Evolutionary conservation across 2,888 invertebrate genomes (phyloP), one percentile per base, ranked within the genome.

Genomic region (Xestia xanthographa): DNA sequence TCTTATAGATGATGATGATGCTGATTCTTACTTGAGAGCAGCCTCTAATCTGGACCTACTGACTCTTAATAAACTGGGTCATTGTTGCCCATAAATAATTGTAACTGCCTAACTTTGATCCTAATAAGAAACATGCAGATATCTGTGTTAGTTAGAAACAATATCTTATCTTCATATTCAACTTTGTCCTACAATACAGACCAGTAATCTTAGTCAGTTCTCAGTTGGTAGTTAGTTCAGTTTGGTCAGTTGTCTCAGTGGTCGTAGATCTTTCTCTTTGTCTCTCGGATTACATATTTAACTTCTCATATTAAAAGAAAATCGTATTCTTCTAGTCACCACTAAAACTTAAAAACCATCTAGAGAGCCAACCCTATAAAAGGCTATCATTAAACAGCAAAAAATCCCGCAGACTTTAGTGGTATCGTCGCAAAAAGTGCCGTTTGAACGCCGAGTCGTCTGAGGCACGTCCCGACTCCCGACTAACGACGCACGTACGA

Each of bases 361-460:
- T 14, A 26, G 12, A 70, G 70, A 29, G 82, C 1, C 78, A 85
- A 14, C 83, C 77, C 82, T 85, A 72, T 29, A 38, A n/a, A 53
- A 41, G 22, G 43, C 68, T 65, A 69, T 77, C 78, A 72, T 77
- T 72, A 72, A 72, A 83, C 68, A 66, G 72, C 62, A 82, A 74
- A 83, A 82, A 82, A 78, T 38, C 34, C 66, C 74, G 66, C 74
- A 85, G 71, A 77, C 74, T 82, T 71, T 45, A 75, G 78, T 63
- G 72, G 72, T 72, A 75, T 69, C 63, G 53, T 78, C 68, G 48
- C 83, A 82, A 83, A 82, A 85, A 82, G 50, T 72, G 60, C 76
- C 81, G 72, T 84, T 69, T 72, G 68, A 79, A 48, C 66, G 66
- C 45, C 20, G 56, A 45, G 58, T 77, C 82, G 82, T 73, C 71